These are phyloP conservation scores for Suillia variegata DNA, from an alignment of 2,888 invertebrate species.

Conservation along the genomic window DNA sequence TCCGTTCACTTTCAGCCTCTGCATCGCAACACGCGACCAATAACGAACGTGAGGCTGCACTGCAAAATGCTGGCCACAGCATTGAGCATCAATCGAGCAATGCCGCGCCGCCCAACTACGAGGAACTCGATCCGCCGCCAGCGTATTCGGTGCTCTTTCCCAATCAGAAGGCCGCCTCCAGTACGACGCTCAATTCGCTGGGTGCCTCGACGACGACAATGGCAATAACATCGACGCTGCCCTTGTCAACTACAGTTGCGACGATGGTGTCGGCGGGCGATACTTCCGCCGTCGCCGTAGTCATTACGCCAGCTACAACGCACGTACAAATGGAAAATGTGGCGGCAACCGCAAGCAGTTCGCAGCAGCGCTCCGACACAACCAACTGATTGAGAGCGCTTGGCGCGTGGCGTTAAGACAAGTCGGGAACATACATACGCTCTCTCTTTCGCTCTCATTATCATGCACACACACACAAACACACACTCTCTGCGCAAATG, in stretches of 20 bases:
- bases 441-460: too few species aligned
- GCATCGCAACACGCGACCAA: constrained; percentile 58
- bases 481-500: too few species aligned
- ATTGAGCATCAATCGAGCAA: constrained; percentile 41
- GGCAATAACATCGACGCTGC: constrained; percentile 10
- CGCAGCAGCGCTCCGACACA: neutral
- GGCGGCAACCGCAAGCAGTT: constrained; percentile 19
- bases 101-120: constrained; percentile 67
- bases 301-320: neutral
- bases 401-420: neutral
- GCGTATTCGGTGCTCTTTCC: constrained; percentile 73
- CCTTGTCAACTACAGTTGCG: neutral
- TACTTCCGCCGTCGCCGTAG: too few species aligned
- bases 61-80: constrained; percentile 43
- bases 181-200: constrained; percentile 42
- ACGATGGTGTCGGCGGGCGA: neutral
- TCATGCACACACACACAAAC: too few species aligned
- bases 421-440: neutral
- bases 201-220: constrained; percentile 35
- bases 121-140: constrained; percentile 68
- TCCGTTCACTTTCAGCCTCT: constrained; percentile 57
- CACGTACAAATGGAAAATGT: neutral
- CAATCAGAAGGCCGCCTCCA: constrained; percentile 56
- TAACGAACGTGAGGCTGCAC: constrained; percentile 56
- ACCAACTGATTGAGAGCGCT: neutral